Evolutionary conservation across 2,888 invertebrate species (phyloP).

Genomic region (Zaprionus obscuricornis): DNA sequence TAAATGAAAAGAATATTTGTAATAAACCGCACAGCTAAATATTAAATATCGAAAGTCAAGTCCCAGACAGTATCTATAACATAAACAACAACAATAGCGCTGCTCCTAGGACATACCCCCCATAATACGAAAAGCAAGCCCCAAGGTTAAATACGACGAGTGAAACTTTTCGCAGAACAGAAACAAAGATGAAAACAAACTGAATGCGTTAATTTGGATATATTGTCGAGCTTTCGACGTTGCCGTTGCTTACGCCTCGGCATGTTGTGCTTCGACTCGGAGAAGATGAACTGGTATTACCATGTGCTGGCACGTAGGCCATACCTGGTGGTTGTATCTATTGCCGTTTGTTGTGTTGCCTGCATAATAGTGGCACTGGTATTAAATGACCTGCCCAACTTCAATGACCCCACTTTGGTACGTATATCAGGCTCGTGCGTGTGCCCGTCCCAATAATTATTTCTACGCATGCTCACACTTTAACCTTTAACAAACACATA

Average conservation of each 20-base stretch:
- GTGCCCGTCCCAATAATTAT: too few relatives aligned
- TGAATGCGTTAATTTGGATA: conserved; percentile 11
- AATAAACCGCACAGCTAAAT: conserved; percentile 2
- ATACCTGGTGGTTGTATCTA: conserved; percentile 86
- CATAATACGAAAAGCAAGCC: conserved; percentile 9
- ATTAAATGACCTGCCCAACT: conserved; percentile 88
- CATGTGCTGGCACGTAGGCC: conserved; percentile 88
- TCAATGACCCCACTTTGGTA: conserved; percentile 93
- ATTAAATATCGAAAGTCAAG: conserved; percentile 9
- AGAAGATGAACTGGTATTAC: conserved; percentile 86
- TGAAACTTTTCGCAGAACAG: neutral
- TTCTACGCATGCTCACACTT: conserved; percentile 2
- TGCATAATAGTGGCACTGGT: conserved; percentile 88
- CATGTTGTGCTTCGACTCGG: conserved; percentile 69
- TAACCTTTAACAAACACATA: neutral
- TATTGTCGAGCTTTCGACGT: conserved; percentile 1
- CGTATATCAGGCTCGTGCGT: conserved; percentile 16
- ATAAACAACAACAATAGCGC: conserved; percentile 65
- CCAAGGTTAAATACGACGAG: conserved; percentile 51
- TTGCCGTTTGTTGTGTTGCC: conserved; percentile 86
- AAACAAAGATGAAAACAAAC: conserved; percentile 28
- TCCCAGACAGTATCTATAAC: conserved; percentile 62
- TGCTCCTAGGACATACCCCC: conserved; percentile 39
- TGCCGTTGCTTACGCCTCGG: conserved; percentile 14
- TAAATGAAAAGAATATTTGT: too few relatives aligned